A percentile compares a stretch with the other conserved stretches of the same genome.
phyloP scores from a whole-genome alignment of 2,113 vertebrate genomes.

The Ceuthmochares aereus region DNA sequence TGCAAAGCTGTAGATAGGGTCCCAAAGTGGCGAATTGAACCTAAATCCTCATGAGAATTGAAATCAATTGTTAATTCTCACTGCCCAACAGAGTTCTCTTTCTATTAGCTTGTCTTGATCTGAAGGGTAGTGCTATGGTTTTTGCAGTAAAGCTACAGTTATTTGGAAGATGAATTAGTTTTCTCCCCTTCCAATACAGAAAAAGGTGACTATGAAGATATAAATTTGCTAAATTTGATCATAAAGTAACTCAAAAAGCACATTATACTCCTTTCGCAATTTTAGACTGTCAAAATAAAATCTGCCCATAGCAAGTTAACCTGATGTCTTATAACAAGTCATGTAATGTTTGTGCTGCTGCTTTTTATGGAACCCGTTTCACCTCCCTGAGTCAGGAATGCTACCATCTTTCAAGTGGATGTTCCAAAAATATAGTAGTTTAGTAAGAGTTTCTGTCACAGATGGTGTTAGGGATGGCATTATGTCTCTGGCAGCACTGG shows the following conservation, averaged over 20 bases:
- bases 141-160: neutral
- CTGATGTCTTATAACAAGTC: neutral
- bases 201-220: neutral
- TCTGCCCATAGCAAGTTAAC: neutral
- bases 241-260: neutral
- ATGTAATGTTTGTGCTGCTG: neutral
- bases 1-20: neutral
- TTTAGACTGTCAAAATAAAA: neutral
- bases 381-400: neutral
- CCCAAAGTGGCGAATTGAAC: neutral
- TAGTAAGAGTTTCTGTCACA: neutral
- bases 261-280: neutral
- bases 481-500: neutral
- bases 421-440: neutral
- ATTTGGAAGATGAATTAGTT: neutral
- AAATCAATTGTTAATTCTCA: neutral
- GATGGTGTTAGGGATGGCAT: neutral
- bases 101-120: neutral
- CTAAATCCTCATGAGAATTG: neutral
- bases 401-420: neutral
- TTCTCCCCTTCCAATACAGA: neutral
- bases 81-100: neutral
- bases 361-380: neutral
- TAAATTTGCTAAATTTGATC: neutral
- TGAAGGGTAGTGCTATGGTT: neutral